Evolutionary conservation across 1,140 invertebrate species (phyloP).

Genomic region (Maconellicoccus hirsutus): DNA sequence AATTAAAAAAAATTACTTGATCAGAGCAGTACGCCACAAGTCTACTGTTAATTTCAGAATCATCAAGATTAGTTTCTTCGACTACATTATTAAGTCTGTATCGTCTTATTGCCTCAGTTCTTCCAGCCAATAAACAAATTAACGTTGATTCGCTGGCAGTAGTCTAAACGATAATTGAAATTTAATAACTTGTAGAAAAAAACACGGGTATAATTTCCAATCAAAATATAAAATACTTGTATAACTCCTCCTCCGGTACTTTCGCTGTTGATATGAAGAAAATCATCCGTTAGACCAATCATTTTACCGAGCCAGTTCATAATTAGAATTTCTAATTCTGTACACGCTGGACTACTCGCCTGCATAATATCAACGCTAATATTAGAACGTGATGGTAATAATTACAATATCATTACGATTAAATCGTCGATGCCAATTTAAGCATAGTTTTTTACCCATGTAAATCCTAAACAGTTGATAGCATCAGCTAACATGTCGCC

Average conservation of each 20-base stretch:
- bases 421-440: not conserved
- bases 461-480: constrained; percentile 80
- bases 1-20: constrained; percentile 39
- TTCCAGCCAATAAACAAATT: constrained; percentile 75
- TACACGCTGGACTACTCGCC: constrained; percentile 90
- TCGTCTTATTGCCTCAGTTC: constrained; percentile 67
- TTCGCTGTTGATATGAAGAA: constrained; percentile 60
- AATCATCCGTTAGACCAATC: constrained; percentile 79
- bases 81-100: constrained; percentile 42
- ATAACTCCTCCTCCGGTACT: constrained; percentile 83
- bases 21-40: constrained; percentile 93
- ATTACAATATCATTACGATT: not conserved
- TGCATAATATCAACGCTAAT: constrained; percentile 34
- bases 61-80: constrained; percentile 55
- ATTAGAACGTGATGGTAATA: not conserved
- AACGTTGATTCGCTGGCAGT: constrained; percentile 88
- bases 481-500: constrained; percentile 94
- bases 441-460: constrained; percentile 54
- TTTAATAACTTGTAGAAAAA: not conserved
- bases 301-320: constrained; percentile 97
- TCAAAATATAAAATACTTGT: constrained; percentile 43
- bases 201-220: not conserved
- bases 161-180: constrained; percentile 39
- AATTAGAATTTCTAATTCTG: constrained; percentile 90
- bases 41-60: constrained; percentile 79